Base-by-base conservation (phyloP, 2,888 invertebrate genomes). In the Sminthurinus aureus region DNA sequence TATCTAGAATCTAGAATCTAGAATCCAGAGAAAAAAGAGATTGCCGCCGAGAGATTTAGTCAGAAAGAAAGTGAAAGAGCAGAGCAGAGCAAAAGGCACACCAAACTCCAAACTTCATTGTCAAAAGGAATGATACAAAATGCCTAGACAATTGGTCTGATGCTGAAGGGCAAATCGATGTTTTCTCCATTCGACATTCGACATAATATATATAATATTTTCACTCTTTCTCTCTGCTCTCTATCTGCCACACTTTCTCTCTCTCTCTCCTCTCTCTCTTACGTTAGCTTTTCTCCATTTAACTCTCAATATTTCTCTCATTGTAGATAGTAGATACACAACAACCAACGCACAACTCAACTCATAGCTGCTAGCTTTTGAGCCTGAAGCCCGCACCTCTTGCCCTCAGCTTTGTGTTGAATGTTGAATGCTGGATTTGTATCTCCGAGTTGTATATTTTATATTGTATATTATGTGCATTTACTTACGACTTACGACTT, bases 111-210 rank as follows among this genome's bases (percentile, higher is more conserved):
- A 38, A 38, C 38, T 38, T 6, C 22, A 71, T 18, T 71, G 71
- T 13, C 71, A 71, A 24, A 20, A 13, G 38, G 38, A 20, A 71
- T 24, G 71, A 71, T 71, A 71, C 71, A 71, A 71, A 38, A 71
- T 58, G 58, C 13, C 2, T 13, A 71, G 24, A 71, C 24, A 71
- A 24, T 24, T 71, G 71, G 71, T 20, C n/a, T 71, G 12, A 38
- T 13, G 58, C 58, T 58, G 15, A 58, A 18, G 58, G 58, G 58
- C 58, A 58, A 58, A 58, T 58, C 58, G 58, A 58, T 58, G 58
- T 15, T 58, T 58, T 58, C 58, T 58, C 58, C 71, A 71, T 20
- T 20, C 18, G 20, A 66, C 8, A 66, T n/a, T n/a, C 66, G 66
- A 20, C 8, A 18, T 20, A 12, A 20, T 71, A 12, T n/a, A 20